Conservation (phyloP, 2,888 invertebrate species). For the Macaria liturata region DNA sequence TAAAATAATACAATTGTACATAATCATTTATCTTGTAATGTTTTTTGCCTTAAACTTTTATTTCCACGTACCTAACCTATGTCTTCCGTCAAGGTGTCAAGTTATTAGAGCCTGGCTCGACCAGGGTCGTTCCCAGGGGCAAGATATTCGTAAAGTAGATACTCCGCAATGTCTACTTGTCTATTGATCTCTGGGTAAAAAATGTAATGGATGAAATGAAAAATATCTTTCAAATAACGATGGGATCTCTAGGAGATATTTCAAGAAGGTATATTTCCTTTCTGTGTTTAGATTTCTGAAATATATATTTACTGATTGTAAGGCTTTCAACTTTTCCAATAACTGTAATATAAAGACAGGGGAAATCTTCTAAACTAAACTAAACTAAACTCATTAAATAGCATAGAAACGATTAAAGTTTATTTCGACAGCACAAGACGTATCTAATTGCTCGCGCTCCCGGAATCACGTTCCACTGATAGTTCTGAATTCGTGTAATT, state of each 20-base stretch:
- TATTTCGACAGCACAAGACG: conserved; percentile 37
- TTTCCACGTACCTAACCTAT: conserved; percentile 4
- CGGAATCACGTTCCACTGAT: conserved; percentile 35
- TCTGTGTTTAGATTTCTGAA: too few species aligned
- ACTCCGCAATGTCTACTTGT: conserved; percentile 14
- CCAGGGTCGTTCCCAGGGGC: conserved; percentile 10
- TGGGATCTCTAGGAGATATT: too few species aligned
- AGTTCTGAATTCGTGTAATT: conserved; percentile 31
- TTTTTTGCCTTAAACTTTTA: not conserved
- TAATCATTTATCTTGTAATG: too few species aligned
- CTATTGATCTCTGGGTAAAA: conserved; percentile 15
- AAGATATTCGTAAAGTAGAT: not conserved
- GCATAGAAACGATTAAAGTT: conserved; percentile 40
- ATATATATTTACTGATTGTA: too few species aligned
- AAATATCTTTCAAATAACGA: too few species aligned
- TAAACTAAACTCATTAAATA: conserved; percentile 37
- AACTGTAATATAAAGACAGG: too few species aligned
- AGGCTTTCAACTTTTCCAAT: too few species aligned
- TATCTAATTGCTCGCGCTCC: conserved; percentile 42
- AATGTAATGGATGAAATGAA: not conserved
- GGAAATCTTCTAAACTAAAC: too few species aligned
- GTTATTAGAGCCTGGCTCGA: conserved; percentile 18
- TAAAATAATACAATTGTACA: not conserved
- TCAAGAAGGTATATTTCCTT: too few species aligned
- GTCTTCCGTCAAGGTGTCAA: conserved; percentile 20